Evolutionary conservation across 1,140 invertebrate genomes (phyloP).

Genomic region (Uloborus diversus): DNA sequence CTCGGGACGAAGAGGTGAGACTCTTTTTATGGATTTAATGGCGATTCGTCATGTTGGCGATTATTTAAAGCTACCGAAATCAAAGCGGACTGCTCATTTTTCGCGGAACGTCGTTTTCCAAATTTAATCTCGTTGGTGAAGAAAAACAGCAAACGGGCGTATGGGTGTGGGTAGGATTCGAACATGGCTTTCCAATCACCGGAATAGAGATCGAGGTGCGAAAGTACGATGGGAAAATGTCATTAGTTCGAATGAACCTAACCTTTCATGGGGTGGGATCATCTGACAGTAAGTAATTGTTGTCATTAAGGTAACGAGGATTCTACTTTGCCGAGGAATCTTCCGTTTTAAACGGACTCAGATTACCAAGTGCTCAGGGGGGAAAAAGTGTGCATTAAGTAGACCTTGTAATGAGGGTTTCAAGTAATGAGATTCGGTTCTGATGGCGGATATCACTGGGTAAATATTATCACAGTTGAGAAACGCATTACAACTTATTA

Average conservation of each 20-base stretch:
- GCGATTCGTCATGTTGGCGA: no score
- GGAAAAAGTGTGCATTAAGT: constrained; percentile 1
- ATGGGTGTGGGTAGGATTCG: background rate
- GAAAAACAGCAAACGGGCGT: background rate
- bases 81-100: no score
- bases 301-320: constrained; percentile 34
- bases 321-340: background rate
- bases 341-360: constrained; percentile 20
- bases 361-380: background rate
- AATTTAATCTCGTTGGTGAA: background rate
- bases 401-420: constrained; percentile 3
- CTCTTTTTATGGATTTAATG: no score
- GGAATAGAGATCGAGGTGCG: constrained; percentile 12
- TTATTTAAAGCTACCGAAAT: no score
- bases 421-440: constrained; percentile 10
- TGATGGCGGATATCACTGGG: constrained; percentile 6
- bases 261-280: constrained; percentile 19
- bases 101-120: background rate
- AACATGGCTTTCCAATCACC: constrained; percentile 35
- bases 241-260: constrained; percentile 19
- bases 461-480: constrained; percentile 11
- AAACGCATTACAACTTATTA: no score
- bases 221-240: constrained; percentile 24
- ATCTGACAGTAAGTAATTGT: constrained; percentile 37
- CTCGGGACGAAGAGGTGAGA: no score